Evolutionary conservation across 2,888 invertebrate genomes (phyloP).

Genomic region (Pantelozetes paolii): DNA sequence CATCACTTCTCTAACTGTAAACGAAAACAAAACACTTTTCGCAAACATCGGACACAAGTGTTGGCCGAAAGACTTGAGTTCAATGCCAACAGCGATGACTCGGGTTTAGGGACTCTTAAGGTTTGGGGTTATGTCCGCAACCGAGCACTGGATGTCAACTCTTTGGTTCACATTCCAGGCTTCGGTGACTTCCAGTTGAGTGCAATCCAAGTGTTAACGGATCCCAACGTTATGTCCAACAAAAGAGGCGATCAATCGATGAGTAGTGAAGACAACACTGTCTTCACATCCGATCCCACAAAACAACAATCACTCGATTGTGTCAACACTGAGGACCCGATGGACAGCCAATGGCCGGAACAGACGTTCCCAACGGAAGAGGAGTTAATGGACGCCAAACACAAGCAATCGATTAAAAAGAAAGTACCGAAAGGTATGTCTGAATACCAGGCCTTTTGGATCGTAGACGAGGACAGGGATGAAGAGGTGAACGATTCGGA

Average conservation of each 20-base stretch:
- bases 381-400: conserved; percentile 71
- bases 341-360: conserved; percentile 93
- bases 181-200: conserved; percentile 88
- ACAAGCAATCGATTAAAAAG: conserved; percentile 59
- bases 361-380: conserved; percentile 96
- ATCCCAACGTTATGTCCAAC: conserved; percentile 49
- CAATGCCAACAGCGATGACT: conserved; percentile 49
- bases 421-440: conserved; percentile 91
- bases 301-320: conserved; percentile 64
- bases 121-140: conserved; percentile 84
- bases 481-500: conserved; percentile 53
- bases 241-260: not conserved
- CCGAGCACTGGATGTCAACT: conserved; percentile 72
- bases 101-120: conserved; percentile 63
- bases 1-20: conserved; percentile 77
- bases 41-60: conserved; percentile 76
- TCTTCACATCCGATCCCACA: conserved; percentile 49
- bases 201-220: conserved; percentile 60
- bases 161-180: conserved; percentile 83
- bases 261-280: conserved; percentile 38
- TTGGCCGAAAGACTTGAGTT: conserved; percentile 74
- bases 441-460: conserved; percentile 86
- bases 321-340: conserved; percentile 78
- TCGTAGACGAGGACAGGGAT: conserved; percentile 54
- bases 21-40: conserved; percentile 65